phyloP scores from a whole-genome alignment of 2,888 invertebrate genomes.

The Zelleria hepariella region DNA sequence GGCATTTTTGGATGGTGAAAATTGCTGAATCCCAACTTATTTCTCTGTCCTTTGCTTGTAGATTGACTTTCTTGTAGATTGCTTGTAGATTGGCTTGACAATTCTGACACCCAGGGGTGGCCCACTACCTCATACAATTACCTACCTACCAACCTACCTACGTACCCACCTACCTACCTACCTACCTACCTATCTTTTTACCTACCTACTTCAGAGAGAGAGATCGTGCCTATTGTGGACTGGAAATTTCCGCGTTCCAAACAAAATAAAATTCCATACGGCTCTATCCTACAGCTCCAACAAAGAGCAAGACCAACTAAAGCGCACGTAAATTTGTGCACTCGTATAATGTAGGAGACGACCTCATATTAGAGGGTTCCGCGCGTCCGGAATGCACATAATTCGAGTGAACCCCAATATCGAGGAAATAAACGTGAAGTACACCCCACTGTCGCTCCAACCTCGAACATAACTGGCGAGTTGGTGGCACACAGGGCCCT shows the following conservation, averaged over 20 bases:
- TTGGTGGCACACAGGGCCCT: not conserved
- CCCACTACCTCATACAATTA: no score
- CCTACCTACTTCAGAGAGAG: no score
- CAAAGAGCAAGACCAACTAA: not conserved
- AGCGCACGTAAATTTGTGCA: not conserved
- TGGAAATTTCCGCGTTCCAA: not conserved
- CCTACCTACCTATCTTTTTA: no score
- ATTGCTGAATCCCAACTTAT: no score
- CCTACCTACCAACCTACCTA: no score
- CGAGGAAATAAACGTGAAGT: slow-evolving; percentile 24
- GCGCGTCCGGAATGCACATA: slow-evolving; percentile 40
- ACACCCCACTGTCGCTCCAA: slow-evolving; percentile 20
- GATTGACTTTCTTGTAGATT: no score
- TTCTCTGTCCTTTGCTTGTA: no score
- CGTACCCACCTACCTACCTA: no score
- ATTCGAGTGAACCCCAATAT: slow-evolving; percentile 37
- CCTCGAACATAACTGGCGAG: not conserved
- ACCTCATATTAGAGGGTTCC: slow-evolving; percentile 18
- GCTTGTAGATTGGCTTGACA: no score
- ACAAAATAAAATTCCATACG: not conserved
- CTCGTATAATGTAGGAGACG: not conserved
- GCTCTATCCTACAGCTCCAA: not conserved
- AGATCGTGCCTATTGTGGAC: no score
- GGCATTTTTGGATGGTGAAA: not conserved
- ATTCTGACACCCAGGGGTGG: no score